A percentile compares a stretch with the other conserved stretches of the same genome.
phyloP scores from a whole-genome alignment of 1,140 invertebrate genomes.

The Hyposmocoma kahamanoa region DNA sequence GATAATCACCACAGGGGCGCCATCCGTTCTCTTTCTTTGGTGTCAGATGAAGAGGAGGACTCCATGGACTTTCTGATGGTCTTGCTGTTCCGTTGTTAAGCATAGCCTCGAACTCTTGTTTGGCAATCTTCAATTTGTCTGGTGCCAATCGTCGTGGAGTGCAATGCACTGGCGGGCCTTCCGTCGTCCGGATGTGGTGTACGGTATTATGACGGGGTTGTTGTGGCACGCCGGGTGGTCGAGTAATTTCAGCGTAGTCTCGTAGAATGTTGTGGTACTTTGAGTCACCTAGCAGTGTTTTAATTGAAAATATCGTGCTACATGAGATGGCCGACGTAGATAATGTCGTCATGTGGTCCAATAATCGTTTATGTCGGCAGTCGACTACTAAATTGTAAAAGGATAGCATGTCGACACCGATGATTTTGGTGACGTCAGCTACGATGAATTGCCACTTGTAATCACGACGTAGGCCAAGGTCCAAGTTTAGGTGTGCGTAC shows the following conservation, averaged over 20 bases:
- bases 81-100: neutral
- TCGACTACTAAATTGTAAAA: neutral
- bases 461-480: slow-evolving; percentile 11
- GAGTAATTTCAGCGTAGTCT: neutral
- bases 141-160: neutral
- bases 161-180: neutral
- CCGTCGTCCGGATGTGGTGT: neutral
- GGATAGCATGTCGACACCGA: neutral
- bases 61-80: neutral
- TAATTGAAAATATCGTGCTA: neutral
- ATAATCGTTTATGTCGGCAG: neutral
- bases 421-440: neutral
- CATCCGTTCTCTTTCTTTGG: neutral
- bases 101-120: neutral
- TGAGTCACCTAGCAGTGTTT: neutral
- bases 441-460: slow-evolving; percentile 10
- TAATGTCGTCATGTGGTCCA: neutral
- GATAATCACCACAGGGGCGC: neutral
- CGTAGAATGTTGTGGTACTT: neutral
- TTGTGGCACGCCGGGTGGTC: neutral
- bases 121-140: neutral
- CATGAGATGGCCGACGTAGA: neutral
- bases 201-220: neutral
- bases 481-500: slow-evolving; percentile 6
- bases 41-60: neutral